Conservation (phyloP, 2,888 invertebrate species). For the Dolomedes plantarius region DNA sequence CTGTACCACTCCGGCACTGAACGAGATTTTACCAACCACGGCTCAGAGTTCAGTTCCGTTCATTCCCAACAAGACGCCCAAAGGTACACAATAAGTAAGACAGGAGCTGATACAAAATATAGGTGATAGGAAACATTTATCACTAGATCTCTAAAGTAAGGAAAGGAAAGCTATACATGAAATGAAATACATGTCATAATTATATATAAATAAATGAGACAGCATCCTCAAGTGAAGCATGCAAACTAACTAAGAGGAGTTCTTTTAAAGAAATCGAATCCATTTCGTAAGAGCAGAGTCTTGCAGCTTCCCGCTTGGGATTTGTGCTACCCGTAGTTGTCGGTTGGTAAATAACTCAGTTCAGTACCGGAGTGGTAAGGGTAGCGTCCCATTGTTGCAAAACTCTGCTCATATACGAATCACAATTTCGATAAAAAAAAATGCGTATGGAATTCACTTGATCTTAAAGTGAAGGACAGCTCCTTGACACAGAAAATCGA, state of each 20-base stretch:
- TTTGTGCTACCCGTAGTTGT: neutral
- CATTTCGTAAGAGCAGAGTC: constrained; percentile 36
- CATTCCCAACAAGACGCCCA: constrained; percentile 18
- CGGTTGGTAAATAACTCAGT: constrained; percentile 33
- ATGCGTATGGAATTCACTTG: neutral
- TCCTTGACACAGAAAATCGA: constrained; percentile 39
- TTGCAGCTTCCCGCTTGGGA: constrained; percentile 44
- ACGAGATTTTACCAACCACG: constrained; percentile 39
- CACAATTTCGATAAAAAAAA: neutral
- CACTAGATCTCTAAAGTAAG: neutral
- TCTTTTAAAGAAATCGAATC: no score
- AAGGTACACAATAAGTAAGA: constrained; percentile 29
- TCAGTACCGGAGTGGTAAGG: constrained; percentile 44
- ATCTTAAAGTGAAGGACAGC: neutral
- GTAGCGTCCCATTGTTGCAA: constrained; percentile 39
- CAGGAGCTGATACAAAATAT: constrained; percentile 9
- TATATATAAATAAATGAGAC: neutral
- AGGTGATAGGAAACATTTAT: neutral
- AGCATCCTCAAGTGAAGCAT: neutral
- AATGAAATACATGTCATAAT: neutral
- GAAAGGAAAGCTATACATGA: neutral
- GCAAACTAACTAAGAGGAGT: neutral
- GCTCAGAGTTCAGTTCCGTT: constrained; percentile 25
- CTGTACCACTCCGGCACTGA: constrained; percentile 53
- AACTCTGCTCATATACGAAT: constrained; percentile 27